These are phyloP conservation scores for Babyrousa celebensis DNA, from an alignment of 2,797 vertebrate species.

Conservation along the genomic window DNA sequence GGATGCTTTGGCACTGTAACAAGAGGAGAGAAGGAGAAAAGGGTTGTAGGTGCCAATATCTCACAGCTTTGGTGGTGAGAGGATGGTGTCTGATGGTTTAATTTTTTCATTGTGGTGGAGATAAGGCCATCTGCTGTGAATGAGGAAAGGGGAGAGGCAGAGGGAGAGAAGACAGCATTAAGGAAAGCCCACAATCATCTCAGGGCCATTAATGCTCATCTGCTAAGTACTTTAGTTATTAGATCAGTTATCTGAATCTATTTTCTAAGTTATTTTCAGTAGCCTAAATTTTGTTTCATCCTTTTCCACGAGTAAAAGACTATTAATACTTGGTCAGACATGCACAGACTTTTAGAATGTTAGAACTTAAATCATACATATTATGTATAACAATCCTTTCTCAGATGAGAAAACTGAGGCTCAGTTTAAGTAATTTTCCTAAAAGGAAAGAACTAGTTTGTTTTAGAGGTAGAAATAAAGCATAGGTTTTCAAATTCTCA, in stretches of 20 bases:
- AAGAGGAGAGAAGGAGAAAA: neutral
- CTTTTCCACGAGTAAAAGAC: neutral
- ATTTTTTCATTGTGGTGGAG: neutral
- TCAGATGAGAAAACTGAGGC: neutral
- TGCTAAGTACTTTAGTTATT: neutral
- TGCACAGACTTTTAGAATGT: neutral
- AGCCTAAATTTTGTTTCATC: neutral
- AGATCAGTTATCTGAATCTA: neutral
- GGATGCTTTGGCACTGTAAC: neutral
- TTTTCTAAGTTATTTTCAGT: neutral
- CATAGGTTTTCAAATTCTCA: neutral
- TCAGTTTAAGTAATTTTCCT: constrained; percentile 52
- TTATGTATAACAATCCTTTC: neutral
- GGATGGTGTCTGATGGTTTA: neutral
- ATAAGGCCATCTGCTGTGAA: neutral
- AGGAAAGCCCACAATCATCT: constrained; percentile 10
- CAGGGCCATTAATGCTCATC: neutral
- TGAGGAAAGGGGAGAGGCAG: neutral
- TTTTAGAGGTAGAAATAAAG: constrained; percentile 47
- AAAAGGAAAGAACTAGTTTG: neutral
- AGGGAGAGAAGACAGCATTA: neutral
- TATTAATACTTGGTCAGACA: neutral
- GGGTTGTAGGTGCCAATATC: no score
- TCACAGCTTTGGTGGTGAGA: neutral
- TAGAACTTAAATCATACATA: neutral